Percentiles rank a stretch among this genome's conserved stretches.
Conservation (phyloP, 2,113 vertebrate genomes). For the Scomber scombrus region DNA sequence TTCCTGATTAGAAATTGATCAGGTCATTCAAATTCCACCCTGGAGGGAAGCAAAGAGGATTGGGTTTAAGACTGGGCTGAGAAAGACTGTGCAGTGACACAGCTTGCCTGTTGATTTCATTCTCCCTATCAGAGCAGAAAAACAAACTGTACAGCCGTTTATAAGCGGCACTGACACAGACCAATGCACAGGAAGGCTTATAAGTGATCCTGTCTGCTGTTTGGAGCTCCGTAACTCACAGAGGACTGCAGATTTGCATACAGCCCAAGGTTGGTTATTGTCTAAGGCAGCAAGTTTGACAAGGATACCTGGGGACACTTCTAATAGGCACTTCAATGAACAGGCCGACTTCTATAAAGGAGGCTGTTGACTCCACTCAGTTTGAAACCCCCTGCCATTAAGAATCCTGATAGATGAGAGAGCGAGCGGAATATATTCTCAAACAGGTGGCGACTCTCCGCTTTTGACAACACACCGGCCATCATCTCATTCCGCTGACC, state of each 20-base stretch:
- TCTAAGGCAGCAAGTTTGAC: slow-evolving; percentile 57
- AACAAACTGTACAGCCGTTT: slow-evolving; percentile 61
- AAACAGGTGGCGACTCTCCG: slow-evolving; percentile 68
- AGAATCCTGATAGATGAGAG: slow-evolving; percentile 36
- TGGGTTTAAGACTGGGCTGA: slow-evolving; percentile 39
- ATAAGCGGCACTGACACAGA: slow-evolving; percentile 61
- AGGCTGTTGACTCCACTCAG: slow-evolving; percentile 58
- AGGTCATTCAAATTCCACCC: slow-evolving; percentile 71
- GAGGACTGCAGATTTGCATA: slow-evolving; percentile 58
- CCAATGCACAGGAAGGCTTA: slow-evolving; percentile 45
- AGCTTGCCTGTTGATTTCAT: slow-evolving; percentile 56
- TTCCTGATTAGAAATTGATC: slow-evolving; percentile 79
- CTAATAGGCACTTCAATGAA: slow-evolving; percentile 63
- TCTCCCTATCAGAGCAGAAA: slow-evolving; percentile 51
- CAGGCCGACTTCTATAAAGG: slow-evolving; percentile 13
- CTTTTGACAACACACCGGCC: slow-evolving; percentile 61
- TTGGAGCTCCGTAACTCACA: slow-evolving; percentile 40
- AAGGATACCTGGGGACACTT: slow-evolving; percentile 58
- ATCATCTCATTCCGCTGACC: slow-evolving; percentile 65
- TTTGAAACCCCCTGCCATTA: slow-evolving; percentile 46
- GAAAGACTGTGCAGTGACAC: slow-evolving; percentile 34
- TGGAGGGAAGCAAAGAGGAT: slow-evolving; percentile 61
- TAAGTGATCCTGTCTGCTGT: slow-evolving; percentile 33
- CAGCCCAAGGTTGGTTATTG: slow-evolving; percentile 52
- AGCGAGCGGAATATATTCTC: slow-evolving; percentile 41